Base-by-base conservation (phyloP, 23 tunicate species). In the Trididemnum clinides region DNA sequence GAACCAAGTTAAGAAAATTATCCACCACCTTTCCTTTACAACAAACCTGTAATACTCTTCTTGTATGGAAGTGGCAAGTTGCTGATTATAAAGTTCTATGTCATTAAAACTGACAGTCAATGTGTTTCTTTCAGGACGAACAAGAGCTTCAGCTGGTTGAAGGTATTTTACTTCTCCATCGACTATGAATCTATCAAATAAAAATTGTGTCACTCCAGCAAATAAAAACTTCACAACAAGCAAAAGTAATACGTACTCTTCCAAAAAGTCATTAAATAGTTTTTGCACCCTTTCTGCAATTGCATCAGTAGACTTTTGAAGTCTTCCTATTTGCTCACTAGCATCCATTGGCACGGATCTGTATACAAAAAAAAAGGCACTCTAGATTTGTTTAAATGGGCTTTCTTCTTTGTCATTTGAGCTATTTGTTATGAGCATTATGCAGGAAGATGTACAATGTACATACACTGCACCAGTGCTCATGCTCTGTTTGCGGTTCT, bases 281-380 rank as follows among this genome's bases (percentile, higher is more conserved):
- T 92, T 92, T 85, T 96, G 99, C 64, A 96, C 97, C 51, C 87
- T 86, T 57, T 89, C 91, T 6, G 88, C 99, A 37, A 89, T 70
- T 0, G 79, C 86, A 63, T 96, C 99, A 15, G 63, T 39, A 26
- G 82, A 63, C 79, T 83, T 87, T 30, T 64, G 85, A 10, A 87
- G 64, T 28, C 82, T 50, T 22, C 82, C 89, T 7, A 81, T 20
- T 35, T 79, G 85, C 10, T 90, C 82, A 12, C 86, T 71, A 51
- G 78, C 86, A 70, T 90, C 95, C 95, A 90, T 90, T 21, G 51
- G 30, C 36, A 29, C 2, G 26, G 6, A 12, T 12, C 4, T 12
- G 26, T 62, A 62, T 4, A 62, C 18, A 62, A 62, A 10, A 44
- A 15, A 15, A 44, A 15, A 44, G 54, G 54, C 15, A 7, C 10